Evolutionary conservation across 92 coral and sea anemone species (phyloP), one percentile per base, ranked within the genome.

Genomic region (Heliopora coerulea): DNA sequence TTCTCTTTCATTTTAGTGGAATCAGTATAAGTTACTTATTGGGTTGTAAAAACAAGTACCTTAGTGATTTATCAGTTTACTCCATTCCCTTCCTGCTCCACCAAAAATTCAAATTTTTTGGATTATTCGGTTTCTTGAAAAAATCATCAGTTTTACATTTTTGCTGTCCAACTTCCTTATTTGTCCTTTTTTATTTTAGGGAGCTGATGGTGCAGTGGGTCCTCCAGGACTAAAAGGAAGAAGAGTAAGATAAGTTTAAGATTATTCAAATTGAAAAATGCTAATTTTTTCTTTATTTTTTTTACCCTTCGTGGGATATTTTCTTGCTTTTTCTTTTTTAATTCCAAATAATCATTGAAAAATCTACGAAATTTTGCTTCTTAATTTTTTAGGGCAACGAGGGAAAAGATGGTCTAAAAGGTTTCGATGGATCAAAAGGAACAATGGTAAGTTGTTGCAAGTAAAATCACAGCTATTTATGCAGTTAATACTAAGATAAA

Each of bases 371-470:
- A 2, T 19, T 33, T 10, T 27, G 29, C 30, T 2, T 1, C 28
- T 35, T n/a, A 37, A 37, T 37, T 23, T 62, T 54, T 44, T 66
- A 65, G 70, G 54, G 72, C 13, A 28, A 54, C 0, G 63, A 83
- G 64, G 87, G 87, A 10, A 69, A 78, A 20, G 29, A 32, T 9
- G 87, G 87, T 40, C 54, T 49, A 29, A 58, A 69, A 72, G 87
- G 87, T 19, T 69, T 75, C 27, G 62, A 56, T 30, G 87, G 87
- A 18, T 31, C 13, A n/a, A 49, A 62, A 27, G 87, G 87, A 78
- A 72, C 35, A 59, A 69, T 46, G 80, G 87, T 83, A 83, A 18
- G 68, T 0, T 20, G 6, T 29, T 26, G 25, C n/a, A n/a, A n/a
- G n/a, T 18, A 10, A 9, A 13, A 27, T 8, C 27, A 27, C 52